A percentile compares a stretch with the other conserved stretches of the same genome.
Conservation (phyloP, 1,140 invertebrate genomes). For the Eulimnadia texana region DNA sequence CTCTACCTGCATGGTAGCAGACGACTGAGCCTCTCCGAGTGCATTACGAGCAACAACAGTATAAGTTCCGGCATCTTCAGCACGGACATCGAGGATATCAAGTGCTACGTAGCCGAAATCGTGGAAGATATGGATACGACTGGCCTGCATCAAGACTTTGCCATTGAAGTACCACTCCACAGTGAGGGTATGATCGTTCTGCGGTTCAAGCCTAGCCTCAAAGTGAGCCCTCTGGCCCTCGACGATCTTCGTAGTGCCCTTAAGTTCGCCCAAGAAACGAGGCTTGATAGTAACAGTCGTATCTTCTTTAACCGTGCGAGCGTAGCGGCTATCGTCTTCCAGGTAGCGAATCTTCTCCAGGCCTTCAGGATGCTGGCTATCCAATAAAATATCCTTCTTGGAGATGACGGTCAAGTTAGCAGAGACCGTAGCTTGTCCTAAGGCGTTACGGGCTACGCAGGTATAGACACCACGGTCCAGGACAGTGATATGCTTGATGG, state of each 20-base stretch:
- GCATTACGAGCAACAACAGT: slow-evolving; percentile 78
- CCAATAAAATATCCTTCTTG: slow-evolving; percentile 67
- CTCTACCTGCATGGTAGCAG: slow-evolving; percentile 69
- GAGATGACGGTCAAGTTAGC: slow-evolving; percentile 74
- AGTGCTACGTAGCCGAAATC: slow-evolving; percentile 91
- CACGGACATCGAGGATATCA: slow-evolving; percentile 74
- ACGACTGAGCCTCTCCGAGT: slow-evolving; percentile 64
- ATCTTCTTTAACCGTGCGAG: slow-evolving; percentile 47
- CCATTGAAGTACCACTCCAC: slow-evolving; percentile 88
- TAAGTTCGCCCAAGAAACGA: slow-evolving; percentile 67
- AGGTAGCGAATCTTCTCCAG: slow-evolving; percentile 76
- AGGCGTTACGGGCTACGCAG: slow-evolving; percentile 69
- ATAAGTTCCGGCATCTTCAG: slow-evolving; percentile 72
- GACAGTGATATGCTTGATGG: slow-evolving; percentile 79
- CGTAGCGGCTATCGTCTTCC: slow-evolving; percentile 50
- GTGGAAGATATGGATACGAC: slow-evolving; percentile 78
- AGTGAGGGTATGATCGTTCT: slow-evolving; percentile 65
- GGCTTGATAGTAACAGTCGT: slow-evolving; percentile 58
- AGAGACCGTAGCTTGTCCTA: slow-evolving; percentile 75
- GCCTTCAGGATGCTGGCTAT: slow-evolving; percentile 72
- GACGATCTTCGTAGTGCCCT: slow-evolving; percentile 82
- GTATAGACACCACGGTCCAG: slow-evolving; percentile 86
- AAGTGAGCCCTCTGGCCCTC: slow-evolving; percentile 94
- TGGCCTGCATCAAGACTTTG: slow-evolving; percentile 62
- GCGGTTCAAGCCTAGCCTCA: slow-evolving; percentile 84